Conservation (phyloP, 2,113 vertebrate species). For the Anas platyrhynchos region DNA sequence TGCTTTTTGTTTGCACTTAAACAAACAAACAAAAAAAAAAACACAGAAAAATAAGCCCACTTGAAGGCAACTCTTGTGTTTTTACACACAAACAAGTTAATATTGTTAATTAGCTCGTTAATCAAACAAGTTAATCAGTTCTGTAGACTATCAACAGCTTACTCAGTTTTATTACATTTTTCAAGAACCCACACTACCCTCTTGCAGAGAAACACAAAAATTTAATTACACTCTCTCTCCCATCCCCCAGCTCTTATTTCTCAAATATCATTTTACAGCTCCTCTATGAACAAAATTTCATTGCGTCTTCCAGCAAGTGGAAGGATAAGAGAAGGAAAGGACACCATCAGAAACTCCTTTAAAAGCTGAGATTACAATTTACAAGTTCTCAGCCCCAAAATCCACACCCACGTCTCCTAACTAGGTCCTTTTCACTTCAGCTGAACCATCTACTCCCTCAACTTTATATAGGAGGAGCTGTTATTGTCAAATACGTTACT, state of each 20-base stretch:
- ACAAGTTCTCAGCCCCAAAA: not conserved
- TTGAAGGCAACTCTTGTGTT: not conserved
- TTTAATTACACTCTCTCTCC: not conserved
- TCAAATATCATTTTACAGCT: not conserved
- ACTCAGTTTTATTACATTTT: not conserved
- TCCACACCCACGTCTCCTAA: not conserved
- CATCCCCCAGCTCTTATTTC: not conserved
- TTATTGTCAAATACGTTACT: not conserved
- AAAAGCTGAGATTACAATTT: not conserved
- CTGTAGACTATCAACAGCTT: not conserved
- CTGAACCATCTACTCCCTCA: not conserved
- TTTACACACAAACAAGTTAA: not conserved
- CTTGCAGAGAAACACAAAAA: not conserved
- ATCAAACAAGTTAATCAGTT: not conserved
- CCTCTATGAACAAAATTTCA: not conserved
- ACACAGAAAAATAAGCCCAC: not conserved
- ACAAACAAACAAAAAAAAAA: not conserved
- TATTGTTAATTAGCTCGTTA: not conserved
- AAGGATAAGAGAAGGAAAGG: not conserved
- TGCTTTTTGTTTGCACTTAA: not conserved
- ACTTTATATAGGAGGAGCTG: fast-evolving
- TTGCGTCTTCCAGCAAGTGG: fast-evolving
- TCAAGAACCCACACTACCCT: not conserved
- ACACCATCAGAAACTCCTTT: not conserved
- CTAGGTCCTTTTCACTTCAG: not conserved